Percentiles rank a stretch among this genome's conserved stretches.
Conservation (phyloP, 2,888 invertebrate genomes). For the Lasioglossum marginatum region DNA sequence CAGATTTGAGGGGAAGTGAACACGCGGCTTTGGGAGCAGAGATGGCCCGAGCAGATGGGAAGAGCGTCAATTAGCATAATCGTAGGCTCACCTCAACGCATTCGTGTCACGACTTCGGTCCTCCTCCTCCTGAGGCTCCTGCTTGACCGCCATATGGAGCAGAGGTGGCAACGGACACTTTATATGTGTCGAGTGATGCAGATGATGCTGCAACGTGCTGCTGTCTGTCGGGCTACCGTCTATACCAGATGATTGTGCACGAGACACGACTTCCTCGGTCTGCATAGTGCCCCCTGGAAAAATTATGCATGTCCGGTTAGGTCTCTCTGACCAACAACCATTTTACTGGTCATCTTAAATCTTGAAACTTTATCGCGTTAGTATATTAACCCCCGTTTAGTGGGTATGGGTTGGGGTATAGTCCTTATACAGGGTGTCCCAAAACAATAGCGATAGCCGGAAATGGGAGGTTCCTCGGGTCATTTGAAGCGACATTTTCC, state of each 20-base stretch:
- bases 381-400: too few species aligned
- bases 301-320: neutral
- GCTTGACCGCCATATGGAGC: constrained; percentile 83
- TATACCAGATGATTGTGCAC: constrained; percentile 81
- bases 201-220: constrained; percentile 74
- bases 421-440: too few species aligned
- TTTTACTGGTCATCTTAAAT: neutral
- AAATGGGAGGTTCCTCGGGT: too few species aligned
- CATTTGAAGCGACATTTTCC: too few species aligned
- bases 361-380: neutral
- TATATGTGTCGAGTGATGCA: constrained; percentile 75
- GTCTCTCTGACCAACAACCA: too few species aligned
- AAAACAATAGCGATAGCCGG: too few species aligned
- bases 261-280: constrained; percentile 84
- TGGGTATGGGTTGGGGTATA: too few species aligned
- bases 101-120: constrained; percentile 77
- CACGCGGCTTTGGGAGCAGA: neutral
- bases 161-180: constrained; percentile 78
- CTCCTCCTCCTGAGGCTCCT: constrained; percentile 83
- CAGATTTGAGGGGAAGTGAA: neutral
- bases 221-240: constrained; percentile 79
- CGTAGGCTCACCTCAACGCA: constrained; percentile 74
- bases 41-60: neutral
- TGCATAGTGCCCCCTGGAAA: constrained; percentile 84
- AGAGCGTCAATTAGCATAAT: constrained; percentile 24